Evolutionary conservation across 2,797 vertebrate species (phyloP).

Genomic region (Hephaestus fuliginosus): DNA sequence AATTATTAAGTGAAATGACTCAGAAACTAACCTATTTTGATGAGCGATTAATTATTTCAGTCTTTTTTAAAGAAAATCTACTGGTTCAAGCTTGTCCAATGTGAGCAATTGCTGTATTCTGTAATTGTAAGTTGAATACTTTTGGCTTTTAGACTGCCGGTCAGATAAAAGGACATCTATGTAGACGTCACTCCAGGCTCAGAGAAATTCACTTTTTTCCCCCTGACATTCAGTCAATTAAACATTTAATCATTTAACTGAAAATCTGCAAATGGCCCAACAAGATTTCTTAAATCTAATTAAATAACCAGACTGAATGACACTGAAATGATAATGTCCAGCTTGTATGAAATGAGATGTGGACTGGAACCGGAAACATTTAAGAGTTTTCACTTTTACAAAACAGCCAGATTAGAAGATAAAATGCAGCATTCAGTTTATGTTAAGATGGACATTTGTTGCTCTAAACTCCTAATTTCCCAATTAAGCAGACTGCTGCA

Average conservation of each 20-base stretch:
- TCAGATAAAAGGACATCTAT: not conserved
- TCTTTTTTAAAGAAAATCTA: not conserved
- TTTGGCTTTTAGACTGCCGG: not conserved
- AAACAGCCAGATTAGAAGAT: constrained; percentile 4
- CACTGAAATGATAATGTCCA: constrained; percentile 15
- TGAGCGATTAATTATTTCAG: not conserved
- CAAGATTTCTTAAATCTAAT: too few species aligned
- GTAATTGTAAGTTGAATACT: not conserved
- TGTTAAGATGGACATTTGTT: constrained; percentile 40
- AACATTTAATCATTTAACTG: not conserved
- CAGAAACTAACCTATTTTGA: not conserved
- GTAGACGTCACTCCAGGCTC: not conserved
- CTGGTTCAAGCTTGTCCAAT: not conserved
- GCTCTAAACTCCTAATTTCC: constrained; percentile 8
- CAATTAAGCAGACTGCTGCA: constrained; percentile 16
- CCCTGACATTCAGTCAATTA: not conserved
- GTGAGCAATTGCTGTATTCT: not conserved
- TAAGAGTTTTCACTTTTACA: constrained; percentile 4
- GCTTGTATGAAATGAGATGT: constrained; percentile 17
- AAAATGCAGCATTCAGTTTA: not conserved
- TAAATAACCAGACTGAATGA: not conserved
- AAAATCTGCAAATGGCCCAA: not conserved
- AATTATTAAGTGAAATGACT: too few species aligned
- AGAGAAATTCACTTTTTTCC: not conserved
- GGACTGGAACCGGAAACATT: not conserved